A percentile compares a stretch with the other conserved stretches of the same genome.
phyloP scores from a whole-genome alignment of 1,140 invertebrate genomes.

The Patella vulgata region DNA sequence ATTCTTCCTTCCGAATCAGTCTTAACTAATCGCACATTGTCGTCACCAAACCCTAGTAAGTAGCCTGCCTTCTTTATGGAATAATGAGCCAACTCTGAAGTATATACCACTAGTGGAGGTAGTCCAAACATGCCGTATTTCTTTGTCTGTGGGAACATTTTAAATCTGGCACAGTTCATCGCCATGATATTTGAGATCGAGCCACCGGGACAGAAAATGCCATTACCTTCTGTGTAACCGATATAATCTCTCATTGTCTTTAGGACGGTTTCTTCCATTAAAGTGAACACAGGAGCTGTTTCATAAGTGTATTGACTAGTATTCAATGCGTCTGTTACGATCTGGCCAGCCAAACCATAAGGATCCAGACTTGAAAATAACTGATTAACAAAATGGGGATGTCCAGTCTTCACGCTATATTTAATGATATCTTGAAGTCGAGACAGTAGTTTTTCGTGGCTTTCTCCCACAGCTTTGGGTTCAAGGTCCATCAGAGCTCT shows the following conservation, averaged over 20 bases:
- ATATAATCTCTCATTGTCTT: conserved; percentile 95
- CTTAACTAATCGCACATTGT: conserved; percentile 92
- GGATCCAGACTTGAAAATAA: conserved; percentile 95
- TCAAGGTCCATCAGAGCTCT: conserved; percentile 5
- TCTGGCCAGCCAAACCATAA: conserved; percentile 95
- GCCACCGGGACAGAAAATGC: conserved; percentile 95
- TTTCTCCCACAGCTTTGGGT: background rate
- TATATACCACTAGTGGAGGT: conserved; percentile 93
- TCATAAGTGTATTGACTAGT: conserved; percentile 99
- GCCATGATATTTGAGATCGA: conserved; percentile 98
- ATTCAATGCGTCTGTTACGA: conserved; percentile 96
- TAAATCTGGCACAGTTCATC: conserved; percentile 91
- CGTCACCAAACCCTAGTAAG: conserved; percentile 92
- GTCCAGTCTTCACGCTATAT: conserved; percentile 71
- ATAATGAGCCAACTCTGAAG: conserved; percentile 96
- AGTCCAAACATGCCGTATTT: conserved; percentile 87
- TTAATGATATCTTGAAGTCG: conserved; percentile 9
- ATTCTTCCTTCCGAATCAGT: conserved; percentile 87
- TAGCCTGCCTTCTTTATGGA: conserved; percentile 95
- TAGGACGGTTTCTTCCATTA: conserved; percentile 96
- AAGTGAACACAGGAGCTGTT: conserved; percentile 98
- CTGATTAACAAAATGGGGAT: conserved; percentile 98
- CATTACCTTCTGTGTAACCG: conserved; percentile 90
- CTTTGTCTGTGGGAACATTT: conserved; percentile 95
- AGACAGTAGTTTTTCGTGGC: conserved; percentile 1